Percentiles rank a stretch among this genome's conserved stretches.
Evolutionary conservation across 2,888 invertebrate species (phyloP).

Genomic region (Ophion ellenae): DNA sequence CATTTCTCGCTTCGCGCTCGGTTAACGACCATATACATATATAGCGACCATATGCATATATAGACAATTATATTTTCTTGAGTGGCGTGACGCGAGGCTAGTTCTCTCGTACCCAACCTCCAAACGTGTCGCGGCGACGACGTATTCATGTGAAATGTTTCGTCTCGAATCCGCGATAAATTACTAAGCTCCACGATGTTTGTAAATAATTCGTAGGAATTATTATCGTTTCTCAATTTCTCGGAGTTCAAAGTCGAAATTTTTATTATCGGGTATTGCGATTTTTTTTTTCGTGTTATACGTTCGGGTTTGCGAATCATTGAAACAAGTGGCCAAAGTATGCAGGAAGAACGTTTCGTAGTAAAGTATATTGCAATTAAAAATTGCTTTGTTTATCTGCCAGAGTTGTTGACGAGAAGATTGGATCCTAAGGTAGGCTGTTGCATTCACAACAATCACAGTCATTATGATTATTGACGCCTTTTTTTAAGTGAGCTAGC

Average conservation of each 20-base stretch:
- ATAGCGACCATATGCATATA: background rate
- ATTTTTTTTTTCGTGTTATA: background rate
- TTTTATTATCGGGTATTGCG: background rate
- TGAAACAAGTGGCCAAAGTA: slow-evolving; percentile 68
- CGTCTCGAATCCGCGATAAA: background rate
- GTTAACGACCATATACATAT: too few relatives aligned
- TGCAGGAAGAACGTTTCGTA: slow-evolving; percentile 84
- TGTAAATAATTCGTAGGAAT: background rate
- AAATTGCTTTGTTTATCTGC: slow-evolving; percentile 84
- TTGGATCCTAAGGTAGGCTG: slow-evolving; percentile 75
- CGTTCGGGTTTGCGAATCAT: background rate
- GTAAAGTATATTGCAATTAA: slow-evolving; percentile 84
- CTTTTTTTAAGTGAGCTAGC: background rate
- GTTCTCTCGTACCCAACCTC: slow-evolving; percentile 38
- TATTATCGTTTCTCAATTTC: background rate
- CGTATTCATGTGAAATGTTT: background rate
- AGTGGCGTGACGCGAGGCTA: background rate
- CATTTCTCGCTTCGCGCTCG: background rate
- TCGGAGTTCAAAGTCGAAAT: background rate
- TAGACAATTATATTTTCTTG: background rate
- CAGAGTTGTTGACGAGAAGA: slow-evolving; percentile 77
- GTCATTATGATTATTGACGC: background rate
- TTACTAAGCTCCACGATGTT: background rate
- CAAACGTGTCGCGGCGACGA: background rate
- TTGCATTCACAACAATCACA: background rate